phyloP scores from a whole-genome alignment of 2,797 vertebrate species.

The Morus bassanus region DNA sequence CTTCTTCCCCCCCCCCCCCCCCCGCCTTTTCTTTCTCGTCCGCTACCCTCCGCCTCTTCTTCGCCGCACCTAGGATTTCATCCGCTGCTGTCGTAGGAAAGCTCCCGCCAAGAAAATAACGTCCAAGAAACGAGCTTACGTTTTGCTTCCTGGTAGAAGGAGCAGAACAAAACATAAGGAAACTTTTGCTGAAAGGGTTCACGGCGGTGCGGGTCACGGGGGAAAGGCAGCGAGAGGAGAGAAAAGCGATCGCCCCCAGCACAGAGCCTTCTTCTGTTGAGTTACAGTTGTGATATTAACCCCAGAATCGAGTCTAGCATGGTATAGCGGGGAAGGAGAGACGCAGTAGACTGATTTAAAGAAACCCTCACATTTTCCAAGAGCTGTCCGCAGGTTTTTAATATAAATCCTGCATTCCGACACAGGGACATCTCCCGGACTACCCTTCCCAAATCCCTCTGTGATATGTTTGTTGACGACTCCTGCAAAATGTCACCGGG shows the following conservation, averaged over 20 bases:
- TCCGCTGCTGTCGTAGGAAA: neutral
- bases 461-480: neutral
- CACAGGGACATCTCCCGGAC: neutral
- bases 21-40: neutral
- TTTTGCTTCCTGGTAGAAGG: neutral
- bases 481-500: neutral
- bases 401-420: neutral
- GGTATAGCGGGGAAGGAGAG: neutral
- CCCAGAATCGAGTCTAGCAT: neutral
- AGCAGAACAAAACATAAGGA: neutral
- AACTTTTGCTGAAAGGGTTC: constrained; percentile 33
- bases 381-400: neutral
- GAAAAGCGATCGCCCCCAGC: neutral
- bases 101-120: constrained; percentile 19
- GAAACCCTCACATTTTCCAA: neutral
- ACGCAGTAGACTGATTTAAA: neutral
- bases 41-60: constrained; percentile 2
- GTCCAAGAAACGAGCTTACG: neutral
- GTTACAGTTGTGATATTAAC: neutral
- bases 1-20: rapidly evolving
- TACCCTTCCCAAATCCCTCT: neutral
- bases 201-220: neutral
- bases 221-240: neutral
- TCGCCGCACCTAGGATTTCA: neutral
- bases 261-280: neutral